These are phyloP conservation scores for Manacus vitellinus DNA, from an alignment of 2,113 vertebrate species.

Conservation along the genomic window DNA sequence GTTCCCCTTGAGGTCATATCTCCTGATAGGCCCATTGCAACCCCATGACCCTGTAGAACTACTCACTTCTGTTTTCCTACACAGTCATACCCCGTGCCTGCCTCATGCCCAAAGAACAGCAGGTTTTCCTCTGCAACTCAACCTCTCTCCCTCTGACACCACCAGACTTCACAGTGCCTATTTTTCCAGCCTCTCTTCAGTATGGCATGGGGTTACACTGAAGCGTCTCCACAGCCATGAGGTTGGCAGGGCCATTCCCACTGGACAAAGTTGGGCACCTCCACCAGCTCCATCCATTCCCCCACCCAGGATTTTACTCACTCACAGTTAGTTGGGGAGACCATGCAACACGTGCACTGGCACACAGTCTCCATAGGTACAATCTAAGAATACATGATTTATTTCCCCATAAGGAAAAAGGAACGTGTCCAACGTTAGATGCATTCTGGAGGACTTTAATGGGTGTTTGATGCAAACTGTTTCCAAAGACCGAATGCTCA, in stretches of 20 bases:
- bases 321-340: not conserved
- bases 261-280: not conserved
- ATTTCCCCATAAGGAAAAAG: not conserved
- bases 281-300: not conserved
- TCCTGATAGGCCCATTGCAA: not conserved
- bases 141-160: not conserved
- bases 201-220: not conserved
- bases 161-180: not conserved
- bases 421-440: not conserved
- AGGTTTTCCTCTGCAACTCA: not conserved
- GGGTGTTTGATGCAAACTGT: not conserved
- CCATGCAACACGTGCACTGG: not conserved
- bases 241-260: not conserved
- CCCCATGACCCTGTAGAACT: not conserved
- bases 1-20: not conserved
- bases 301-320: not conserved
- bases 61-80: not conserved
- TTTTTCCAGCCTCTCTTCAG: not conserved
- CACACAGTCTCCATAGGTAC: not conserved
- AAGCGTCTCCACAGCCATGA: not conserved
- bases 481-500: not conserved
- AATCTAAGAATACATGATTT: not conserved
- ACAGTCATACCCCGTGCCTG: not conserved
- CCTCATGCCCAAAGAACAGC: not conserved
- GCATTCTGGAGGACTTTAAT: not conserved